phyloP scores from a whole-genome alignment of 2,888 invertebrate genomes.

The Eurytoma californica region DNA sequence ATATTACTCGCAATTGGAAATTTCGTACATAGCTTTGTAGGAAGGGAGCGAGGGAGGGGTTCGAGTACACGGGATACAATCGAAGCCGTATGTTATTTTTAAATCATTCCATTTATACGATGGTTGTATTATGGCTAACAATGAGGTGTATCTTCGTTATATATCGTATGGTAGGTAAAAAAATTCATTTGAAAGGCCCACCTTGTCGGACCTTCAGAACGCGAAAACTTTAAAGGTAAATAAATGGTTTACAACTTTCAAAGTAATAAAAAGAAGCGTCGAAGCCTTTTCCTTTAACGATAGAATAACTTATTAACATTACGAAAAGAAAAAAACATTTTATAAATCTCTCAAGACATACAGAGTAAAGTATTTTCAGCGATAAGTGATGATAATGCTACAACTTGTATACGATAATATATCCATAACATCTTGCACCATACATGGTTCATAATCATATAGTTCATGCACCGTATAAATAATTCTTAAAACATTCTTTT shows the following conservation, averaged over 20 bases:
- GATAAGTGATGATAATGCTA: conserved; percentile 1
- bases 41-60: not conserved
- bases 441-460: conserved; percentile 3
- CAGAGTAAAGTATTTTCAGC: not conserved
- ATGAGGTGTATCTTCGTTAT: conserved; percentile 20
- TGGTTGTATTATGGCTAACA: conserved; percentile 27
- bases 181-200: conserved; percentile 24
- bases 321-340: conserved; percentile 33
- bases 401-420: conserved; percentile 11
- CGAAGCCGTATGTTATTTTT: conserved; percentile 32
- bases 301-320: not conserved
- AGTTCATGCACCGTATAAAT: conserved; percentile 15
- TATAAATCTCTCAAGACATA: conserved; percentile 16
- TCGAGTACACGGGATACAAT: conserved; percentile 39
- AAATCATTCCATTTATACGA: conserved; percentile 22
- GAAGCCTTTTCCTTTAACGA: conserved; percentile 4
- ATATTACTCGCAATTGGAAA: conserved; percentile 25
- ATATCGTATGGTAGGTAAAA: conserved; percentile 25
- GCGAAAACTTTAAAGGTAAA: conserved; percentile 17
- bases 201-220: conserved; percentile 2
- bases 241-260: conserved; percentile 2
- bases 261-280: conserved; percentile 1
- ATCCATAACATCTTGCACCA: conserved; percentile 23
- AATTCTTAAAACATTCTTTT: conserved; percentile 47
- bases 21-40: conserved; percentile 28